Percentiles rank a stretch among this genome's conserved stretches.
Conservation (phyloP, 2,113 vertebrate species). For the Notiomystis cincta region DNA sequence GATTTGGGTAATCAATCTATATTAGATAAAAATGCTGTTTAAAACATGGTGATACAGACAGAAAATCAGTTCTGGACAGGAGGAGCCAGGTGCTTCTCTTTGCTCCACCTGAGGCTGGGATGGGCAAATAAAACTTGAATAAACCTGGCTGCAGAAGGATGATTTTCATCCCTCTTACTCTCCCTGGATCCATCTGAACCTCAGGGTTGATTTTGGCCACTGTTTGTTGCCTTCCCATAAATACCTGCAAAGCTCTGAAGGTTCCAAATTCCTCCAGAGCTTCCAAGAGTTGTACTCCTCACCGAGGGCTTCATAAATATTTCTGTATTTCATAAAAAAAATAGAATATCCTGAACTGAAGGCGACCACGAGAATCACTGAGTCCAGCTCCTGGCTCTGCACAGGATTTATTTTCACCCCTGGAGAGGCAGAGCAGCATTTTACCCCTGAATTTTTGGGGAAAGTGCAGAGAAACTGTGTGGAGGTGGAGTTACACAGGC, state of each 20-base stretch:
- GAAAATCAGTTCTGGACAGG: neutral
- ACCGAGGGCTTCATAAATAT: neutral
- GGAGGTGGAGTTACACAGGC: neutral
- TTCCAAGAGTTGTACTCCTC: neutral
- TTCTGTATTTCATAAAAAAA: neutral
- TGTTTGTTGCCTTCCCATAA: neutral
- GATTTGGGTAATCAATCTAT: accelerated
- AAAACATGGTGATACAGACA: neutral
- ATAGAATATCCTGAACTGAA: neutral
- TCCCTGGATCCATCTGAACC: neutral
- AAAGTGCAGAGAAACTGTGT: neutral
- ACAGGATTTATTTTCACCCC: neutral
- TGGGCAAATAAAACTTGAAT: neutral
- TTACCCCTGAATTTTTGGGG: neutral
- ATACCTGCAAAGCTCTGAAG: neutral
- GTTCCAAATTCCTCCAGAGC: neutral
- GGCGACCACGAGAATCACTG: accelerated
- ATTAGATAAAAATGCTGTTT: neutral
- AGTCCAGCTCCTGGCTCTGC: neutral
- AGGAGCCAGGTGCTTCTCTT: neutral
- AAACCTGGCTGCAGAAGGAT: neutral
- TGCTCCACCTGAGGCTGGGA: neutral
- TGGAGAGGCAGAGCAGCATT: neutral
- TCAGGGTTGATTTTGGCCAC: neutral
- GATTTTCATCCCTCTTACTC: neutral